Evolutionary conservation across 2,113 vertebrate species (phyloP).

Genomic region (Rhinogobius similis): DNA sequence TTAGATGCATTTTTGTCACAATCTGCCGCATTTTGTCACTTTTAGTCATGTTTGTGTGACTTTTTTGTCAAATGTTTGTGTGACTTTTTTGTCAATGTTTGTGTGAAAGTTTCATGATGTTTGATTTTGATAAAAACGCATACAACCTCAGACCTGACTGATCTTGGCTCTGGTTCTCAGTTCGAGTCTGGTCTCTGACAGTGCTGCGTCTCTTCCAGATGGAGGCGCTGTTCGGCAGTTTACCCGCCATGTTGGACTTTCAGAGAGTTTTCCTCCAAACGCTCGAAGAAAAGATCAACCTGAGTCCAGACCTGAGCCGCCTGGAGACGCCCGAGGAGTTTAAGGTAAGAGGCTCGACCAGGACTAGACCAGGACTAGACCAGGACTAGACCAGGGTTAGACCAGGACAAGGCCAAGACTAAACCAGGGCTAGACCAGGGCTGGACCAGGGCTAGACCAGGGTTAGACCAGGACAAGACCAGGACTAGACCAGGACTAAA

Average conservation of each 20-base stretch:
- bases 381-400: not conserved
- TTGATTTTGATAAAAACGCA: too few relatives aligned
- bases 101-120: too few relatives aligned
- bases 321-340: conserved; percentile 90
- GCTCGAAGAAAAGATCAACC: conserved; percentile 87
- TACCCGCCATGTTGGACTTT: conserved; percentile 95
- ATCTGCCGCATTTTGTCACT: too few relatives aligned
- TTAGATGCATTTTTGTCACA: too few relatives aligned
- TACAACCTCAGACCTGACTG: too few relatives aligned
- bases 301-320: conserved; percentile 83
- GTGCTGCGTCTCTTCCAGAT: conserved; percentile 74
- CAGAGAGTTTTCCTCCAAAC: conserved; percentile 95
- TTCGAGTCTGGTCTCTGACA: too few relatives aligned
- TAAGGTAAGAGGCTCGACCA: conserved; percentile 70
- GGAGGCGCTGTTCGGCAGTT: conserved; percentile 92
- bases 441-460: not conserved
- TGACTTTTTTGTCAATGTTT: too few relatives aligned
- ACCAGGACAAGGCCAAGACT: not conserved
- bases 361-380: not conserved
- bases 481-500: not conserved
- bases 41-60: too few relatives aligned
- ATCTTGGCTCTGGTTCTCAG: too few relatives aligned
- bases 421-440: not conserved
- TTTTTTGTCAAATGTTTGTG: too few relatives aligned
- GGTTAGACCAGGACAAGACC: not conserved